These are phyloP conservation scores for Drosophila mayri DNA, from an alignment of 1,140 invertebrate species.

Conservation along the genomic window DNA sequence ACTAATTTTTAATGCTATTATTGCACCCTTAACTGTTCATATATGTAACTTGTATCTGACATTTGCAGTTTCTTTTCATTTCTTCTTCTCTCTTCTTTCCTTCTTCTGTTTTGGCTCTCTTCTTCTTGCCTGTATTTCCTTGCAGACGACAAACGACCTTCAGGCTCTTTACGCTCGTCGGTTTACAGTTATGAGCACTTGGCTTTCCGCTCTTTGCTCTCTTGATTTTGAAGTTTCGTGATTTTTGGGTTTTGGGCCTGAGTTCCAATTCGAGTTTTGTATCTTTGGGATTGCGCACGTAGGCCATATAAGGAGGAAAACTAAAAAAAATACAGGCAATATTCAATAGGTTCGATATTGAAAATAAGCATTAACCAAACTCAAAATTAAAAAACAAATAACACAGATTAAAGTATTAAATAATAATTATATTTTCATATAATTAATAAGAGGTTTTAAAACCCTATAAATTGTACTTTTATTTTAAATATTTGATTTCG, in stretches of 20 bases:
- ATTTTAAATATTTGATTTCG: not conserved
- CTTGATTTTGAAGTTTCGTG: conserved; percentile 4
- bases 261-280: conserved; percentile 13
- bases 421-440: not conserved
- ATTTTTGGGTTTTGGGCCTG: conserved; percentile 4
- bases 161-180: conserved; percentile 66
- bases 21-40: not conserved
- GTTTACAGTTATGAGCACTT: conserved; percentile 71
- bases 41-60: conserved; percentile 13
- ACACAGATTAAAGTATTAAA: not conserved
- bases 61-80: conserved; percentile 40
- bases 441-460: not conserved
- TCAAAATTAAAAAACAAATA: not conserved
- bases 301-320: conserved; percentile 41
- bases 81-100: conserved; percentile 12
- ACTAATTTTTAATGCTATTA: not conserved
- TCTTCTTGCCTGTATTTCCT: conserved; percentile 45
- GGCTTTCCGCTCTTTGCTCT: conserved; percentile 20
- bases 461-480: not conserved
- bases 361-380: not conserved
- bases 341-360: not conserved
- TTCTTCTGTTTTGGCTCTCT: conserved; percentile 22
- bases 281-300: conserved; percentile 54
- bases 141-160: conserved; percentile 68
- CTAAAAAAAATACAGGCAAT: not conserved